Evolutionary conservation across 2,888 invertebrate species (phyloP), one percentile per base, ranked within the genome.

Genomic region (Cheilosia vernalis): DNA sequence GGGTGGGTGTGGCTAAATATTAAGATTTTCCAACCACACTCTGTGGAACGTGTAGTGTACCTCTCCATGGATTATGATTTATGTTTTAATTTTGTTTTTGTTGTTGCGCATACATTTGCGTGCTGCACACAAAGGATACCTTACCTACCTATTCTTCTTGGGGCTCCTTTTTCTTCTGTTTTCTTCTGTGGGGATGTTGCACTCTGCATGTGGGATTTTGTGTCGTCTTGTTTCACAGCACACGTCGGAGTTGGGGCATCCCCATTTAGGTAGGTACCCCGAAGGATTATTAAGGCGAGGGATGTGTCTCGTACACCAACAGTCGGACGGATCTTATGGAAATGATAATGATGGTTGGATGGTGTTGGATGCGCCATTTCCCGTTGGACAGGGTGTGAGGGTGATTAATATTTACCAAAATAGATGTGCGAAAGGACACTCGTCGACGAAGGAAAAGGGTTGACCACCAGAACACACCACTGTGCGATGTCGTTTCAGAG

Each of bases 1-100:
- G 55, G 77, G 80, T 87, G 89, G 91, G 91, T 90, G 91, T 91
- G 91, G 91, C 91, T 90, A 90, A 91, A 90, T 90, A 91, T 91
- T 91, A 90, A 91, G 90, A 91, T 91, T 91, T 91, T 89, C 56
- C 30, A 70, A 44, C 81, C 63, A 24, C n/a, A 3, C 13, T 81
- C 13, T 85, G 85, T 85, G 85, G 85, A 85, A 33, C 61, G 78
- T 76, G 64, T 42, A 13, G 17, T 61, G 33, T 37, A 17, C 17
- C 40, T 58, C 63, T 49, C 42, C 61, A 64, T 76, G 76, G 81
- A 76, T 77, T 85, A 85, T 85, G 85, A 85, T 81, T 85, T 77
- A 85, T 81, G 81, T 72, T 85, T 85, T 55, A 77, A 81, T 76
- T 85, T 81, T 67, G 53, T 85, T 81, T 47, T 85, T 80, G 74